Evolutionary conservation across 2,888 invertebrate species (phyloP), one percentile per base, ranked within the genome.

Genomic region (Hedya salicella): DNA sequence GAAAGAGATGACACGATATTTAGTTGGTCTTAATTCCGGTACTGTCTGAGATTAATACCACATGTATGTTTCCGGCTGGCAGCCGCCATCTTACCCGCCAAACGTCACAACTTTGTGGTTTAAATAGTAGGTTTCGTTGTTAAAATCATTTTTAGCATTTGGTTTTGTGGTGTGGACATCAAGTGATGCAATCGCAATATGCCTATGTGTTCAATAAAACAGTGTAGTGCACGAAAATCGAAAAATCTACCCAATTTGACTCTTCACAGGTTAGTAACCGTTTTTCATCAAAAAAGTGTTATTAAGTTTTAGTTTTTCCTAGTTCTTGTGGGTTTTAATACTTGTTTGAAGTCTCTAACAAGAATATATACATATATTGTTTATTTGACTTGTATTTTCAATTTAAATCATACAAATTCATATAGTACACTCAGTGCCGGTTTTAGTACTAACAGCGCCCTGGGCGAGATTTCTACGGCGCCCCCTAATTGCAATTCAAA

Each of bases 201-300:
- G 49, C 49, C 49, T 25, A 6, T 2, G 39, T 53, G 39, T 14
- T 53, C 39, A 19, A 39, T 53, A 19, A 53, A 39, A 39, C 16
- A 39, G 39, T 53, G 39, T 40, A 19, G 53, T 53, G 36, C 52
- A 32, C 21, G 49, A n/a, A 40, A 40, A 40, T 40, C 40, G 14
- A 40, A n/a, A 40, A n/a, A 42, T 16, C 42, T 5, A 42, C 42
- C 42, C 16, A 42, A 42, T 48, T 25, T 48, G 48, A 21, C 46
- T 13, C 19, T 46, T 46, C 21, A 21, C 19, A 46, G 21, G 21
- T 46, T 46, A 21, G 19, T n/a, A n/a, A n/a, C 48, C 3, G n/a
- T 21, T 48, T 48, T 13, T 16, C 42, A 21, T 21, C 9, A 48
- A 4, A 3, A 21, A 48, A 19, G 1, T 48, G 3, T 0, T 2